phyloP scores from a whole-genome alignment of 2,113 vertebrate species.

The Macroglossus sobrinus region DNA sequence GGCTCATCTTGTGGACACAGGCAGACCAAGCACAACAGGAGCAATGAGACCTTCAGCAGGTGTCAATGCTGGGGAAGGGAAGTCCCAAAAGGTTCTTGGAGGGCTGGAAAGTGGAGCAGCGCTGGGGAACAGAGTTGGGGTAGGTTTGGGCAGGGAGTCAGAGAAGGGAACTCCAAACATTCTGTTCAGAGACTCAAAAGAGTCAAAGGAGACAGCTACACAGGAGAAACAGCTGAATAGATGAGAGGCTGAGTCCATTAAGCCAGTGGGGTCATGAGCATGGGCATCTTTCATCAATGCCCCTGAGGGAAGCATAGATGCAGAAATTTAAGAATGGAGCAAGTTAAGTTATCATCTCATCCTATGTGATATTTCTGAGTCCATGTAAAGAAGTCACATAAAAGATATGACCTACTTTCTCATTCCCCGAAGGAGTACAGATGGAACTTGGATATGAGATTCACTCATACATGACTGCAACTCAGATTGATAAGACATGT shows the following conservation, averaged over 20 bases:
- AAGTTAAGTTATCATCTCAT: background rate
- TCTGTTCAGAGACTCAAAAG: background rate
- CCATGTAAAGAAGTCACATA: background rate
- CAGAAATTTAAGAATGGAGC: background rate
- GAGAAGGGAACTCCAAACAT: background rate
- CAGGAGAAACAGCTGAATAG: background rate
- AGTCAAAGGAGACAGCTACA: background rate
- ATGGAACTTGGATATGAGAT: background rate
- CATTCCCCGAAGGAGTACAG: background rate
- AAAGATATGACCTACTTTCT: conserved; percentile 23
- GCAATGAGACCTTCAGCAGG: background rate
- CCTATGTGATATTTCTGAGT: background rate
- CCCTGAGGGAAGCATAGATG: background rate
- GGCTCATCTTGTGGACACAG: background rate
- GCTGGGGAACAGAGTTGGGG: background rate
- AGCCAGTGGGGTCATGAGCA: background rate
- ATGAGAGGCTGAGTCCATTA: background rate
- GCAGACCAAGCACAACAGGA: background rate
- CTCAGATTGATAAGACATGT: background rate
- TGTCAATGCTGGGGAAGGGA: background rate
- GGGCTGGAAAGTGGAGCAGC: background rate
- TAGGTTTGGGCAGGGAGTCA: background rate
- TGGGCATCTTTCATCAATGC: background rate
- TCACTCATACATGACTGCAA: background rate
- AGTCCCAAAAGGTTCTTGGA: background rate